Base-by-base conservation (phyloP, 2,888 invertebrate genomes). In the Drosophila greeni region DNA sequence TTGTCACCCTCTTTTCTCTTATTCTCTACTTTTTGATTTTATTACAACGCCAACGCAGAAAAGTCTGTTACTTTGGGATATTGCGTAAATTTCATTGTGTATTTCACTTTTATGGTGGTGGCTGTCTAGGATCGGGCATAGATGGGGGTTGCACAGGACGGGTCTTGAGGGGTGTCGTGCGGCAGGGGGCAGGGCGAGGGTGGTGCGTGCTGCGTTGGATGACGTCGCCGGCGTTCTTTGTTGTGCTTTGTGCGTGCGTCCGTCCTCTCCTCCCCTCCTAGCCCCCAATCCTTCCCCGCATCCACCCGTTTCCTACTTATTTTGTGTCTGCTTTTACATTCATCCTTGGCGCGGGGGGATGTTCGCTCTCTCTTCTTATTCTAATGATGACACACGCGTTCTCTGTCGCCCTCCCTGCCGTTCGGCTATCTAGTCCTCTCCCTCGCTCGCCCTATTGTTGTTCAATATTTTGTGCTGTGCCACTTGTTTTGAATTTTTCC, bases 41-140 rank as follows among this genome's bases (percentile, higher is more conserved):
- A 82, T 81, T 82, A 82, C 80, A 76, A 67, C 75, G 73, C 69
- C 76, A 68, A 78, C 72, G 76, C 69, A 61, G 59, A 74, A 65
- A 65, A 74, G 77, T 79, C 74, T 76, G 78, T 79, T 79, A 75
- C 77, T 64, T 66, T 64, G 64, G 64, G 71, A 76, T 74, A 77
- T 82, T 81, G 82, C 82, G 82, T 82, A 82, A 82, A 82, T 82
- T 82, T 82, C 81, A 82, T 82, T 82, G 80, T 81, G 78, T 82
- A 76, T 81, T 79, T 81, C 79, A 78, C 76, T 78, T 81, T 79
- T 75, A 79, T 79, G 79, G 79, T 78, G 79, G 79, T 77, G 54
- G 62, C 69, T 69, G 53, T 66, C 66, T 66, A 66, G 60, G 40
- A 60, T 56, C 56, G 55, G 37, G 56, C 34, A 9, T 34, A 39